Conservation (phyloP, 2,797 vertebrate genomes). For the Catostomus latipinnis region DNA sequence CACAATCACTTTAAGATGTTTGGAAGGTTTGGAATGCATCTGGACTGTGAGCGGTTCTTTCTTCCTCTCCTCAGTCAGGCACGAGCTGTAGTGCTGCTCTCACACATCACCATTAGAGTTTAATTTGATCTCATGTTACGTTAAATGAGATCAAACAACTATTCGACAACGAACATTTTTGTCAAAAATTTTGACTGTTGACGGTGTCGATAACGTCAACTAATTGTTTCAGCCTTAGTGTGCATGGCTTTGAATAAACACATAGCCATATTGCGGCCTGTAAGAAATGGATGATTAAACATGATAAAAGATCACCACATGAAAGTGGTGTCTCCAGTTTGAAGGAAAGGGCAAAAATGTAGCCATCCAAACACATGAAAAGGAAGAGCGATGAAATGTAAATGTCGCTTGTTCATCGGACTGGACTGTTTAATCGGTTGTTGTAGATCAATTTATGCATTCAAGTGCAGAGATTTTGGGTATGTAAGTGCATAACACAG, state of each 20-base stretch:
- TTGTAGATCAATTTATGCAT: constrained; percentile 29
- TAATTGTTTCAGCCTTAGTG: too few relatives aligned
- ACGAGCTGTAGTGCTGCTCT: too few relatives aligned
- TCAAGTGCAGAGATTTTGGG: background rate
- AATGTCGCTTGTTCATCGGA: constrained; percentile 56
- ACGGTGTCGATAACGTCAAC: too few relatives aligned
- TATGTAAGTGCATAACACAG: background rate
- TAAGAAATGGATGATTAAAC: background rate
- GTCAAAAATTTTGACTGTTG: too few relatives aligned
- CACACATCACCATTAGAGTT: too few relatives aligned
- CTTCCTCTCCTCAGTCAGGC: too few relatives aligned
- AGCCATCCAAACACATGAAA: constrained; percentile 12
- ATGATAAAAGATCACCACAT: constrained; percentile 11
- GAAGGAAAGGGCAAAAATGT: constrained; percentile 36
- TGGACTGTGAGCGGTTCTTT: too few relatives aligned
- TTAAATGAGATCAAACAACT: too few relatives aligned
- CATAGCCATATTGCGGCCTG: background rate
- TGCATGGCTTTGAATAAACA: constrained; percentile 7
- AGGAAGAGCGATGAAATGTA: constrained; percentile 29
- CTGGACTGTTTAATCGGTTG: constrained; percentile 22
- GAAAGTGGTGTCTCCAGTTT: constrained; percentile 49
- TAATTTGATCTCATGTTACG: too few relatives aligned
- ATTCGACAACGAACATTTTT: too few relatives aligned
- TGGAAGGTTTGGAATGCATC: too few relatives aligned
- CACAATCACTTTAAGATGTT: too few relatives aligned